Base-by-base conservation (phyloP, 2,113 vertebrate genomes). In the Spermophilus dauricus region DNA sequence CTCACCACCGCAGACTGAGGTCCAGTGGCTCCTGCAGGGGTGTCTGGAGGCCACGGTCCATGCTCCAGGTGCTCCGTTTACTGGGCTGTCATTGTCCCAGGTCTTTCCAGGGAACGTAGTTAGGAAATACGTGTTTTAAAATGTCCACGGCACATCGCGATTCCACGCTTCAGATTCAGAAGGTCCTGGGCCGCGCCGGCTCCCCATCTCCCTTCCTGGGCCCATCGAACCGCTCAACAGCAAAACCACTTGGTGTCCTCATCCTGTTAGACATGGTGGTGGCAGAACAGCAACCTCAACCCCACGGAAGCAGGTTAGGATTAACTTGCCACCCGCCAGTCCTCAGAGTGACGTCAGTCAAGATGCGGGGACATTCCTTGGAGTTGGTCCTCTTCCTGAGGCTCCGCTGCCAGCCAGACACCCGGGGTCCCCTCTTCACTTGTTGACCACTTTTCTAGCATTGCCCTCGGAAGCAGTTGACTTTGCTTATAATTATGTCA, bases 71-170 rank as follows among this genome's bases (percentile, higher is more conserved):
- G 53, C 34, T 58, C 16, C 2, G 63, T 61, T 8, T 28, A 9
- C 53, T 3, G 24, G 32, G 30, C 8, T 13, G 30, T 85, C 18
- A 75, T 37, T 76, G 18, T 4, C 51, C 30, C 22, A 17, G 53
- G 89, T 67, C 72, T 69, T 88, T 34, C n/a, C 93, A 69, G 85
- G 51, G 58, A 80, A 81, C 13, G 61, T 32, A 37, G 9, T 39
- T 42, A 16, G 58, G n/a, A 48, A 85, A 69, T 75, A 2, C 10
- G 37, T 4, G 24, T 39, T 86, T 83, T 37, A 56, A 72, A 65
- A 86, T 61, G 22, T 4, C 22, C 58, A 37, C 70, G 32, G 13
- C 34, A 51, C 72, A 42, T 51, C 2, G 7, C 0, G 4, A 45
- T 67, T 85, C 80, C 73, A 9, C 28, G 65, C 45, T 28, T 56